Conservation (phyloP, 2,888 invertebrate genomes). For the Micoletzkya japonica region DNA sequence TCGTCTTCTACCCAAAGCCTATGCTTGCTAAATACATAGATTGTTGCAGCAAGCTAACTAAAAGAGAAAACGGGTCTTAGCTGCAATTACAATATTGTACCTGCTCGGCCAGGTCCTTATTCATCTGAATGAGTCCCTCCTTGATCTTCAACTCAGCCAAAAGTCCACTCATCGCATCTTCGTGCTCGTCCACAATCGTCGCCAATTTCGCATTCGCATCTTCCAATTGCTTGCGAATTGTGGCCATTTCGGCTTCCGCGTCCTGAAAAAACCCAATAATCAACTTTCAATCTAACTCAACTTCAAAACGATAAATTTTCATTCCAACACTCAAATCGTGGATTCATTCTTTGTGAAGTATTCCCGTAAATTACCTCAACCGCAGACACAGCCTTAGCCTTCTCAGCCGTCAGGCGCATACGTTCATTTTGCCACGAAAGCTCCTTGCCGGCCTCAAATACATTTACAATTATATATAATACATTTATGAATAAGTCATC, state of each 20-base stretch:
- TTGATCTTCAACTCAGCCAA: background rate
- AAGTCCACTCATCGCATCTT: background rate
- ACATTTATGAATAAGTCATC: no score
- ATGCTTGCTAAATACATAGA: no score
- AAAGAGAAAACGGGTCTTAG: no score
- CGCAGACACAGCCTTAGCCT: background rate
- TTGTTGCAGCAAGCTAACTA: no score
- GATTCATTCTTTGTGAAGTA: no score
- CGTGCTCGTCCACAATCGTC: slow-evolving; percentile 16
- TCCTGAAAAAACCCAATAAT: no score
- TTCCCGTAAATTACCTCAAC: no score
- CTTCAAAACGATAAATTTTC: no score
- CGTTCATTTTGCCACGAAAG: slow-evolving; percentile 32
- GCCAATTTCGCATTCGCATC: slow-evolving; percentile 1
- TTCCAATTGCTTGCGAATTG: background rate
- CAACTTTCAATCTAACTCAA: no score
- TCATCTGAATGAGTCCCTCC: slow-evolving; percentile 1
- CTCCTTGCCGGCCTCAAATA: slow-evolving; percentile 28
- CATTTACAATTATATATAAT: background rate
- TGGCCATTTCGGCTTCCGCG: no score
- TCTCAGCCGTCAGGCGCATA: slow-evolving; percentile 17
- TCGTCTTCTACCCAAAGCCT: no score
- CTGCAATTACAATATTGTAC: background rate
- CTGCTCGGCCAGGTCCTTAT: slow-evolving; percentile 16
- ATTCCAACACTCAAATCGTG: no score